Conservation (phyloP, 92 coral and sea anemone genomes). For the Porites cylindrica region DNA sequence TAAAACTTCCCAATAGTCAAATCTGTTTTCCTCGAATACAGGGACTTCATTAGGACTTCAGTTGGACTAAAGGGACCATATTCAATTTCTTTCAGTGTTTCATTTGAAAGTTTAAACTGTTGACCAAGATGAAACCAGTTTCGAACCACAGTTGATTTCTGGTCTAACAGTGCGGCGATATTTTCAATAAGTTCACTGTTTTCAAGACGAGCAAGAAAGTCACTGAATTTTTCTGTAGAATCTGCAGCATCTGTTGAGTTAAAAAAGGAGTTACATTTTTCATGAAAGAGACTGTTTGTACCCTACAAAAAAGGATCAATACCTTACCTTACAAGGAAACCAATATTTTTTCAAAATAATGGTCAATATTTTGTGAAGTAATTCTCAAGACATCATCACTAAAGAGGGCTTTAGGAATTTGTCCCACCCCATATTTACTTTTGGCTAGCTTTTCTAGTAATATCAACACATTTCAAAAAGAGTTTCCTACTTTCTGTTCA, state of each 20-base stretch:
- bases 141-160: slow-evolving; percentile 34
- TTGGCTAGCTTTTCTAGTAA: too few relatives aligned
- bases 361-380: too few relatives aligned
- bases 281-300: too few relatives aligned
- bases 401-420: too few relatives aligned
- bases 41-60: slow-evolving; percentile 46
- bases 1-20: slow-evolving; percentile 41
- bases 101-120: slow-evolving; percentile 27
- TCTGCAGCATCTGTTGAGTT: slow-evolving; percentile 44
- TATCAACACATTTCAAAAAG: too few relatives aligned
- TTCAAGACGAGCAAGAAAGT: not conserved
- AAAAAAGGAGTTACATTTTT: not conserved
- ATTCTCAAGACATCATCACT: too few relatives aligned
- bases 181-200: slow-evolving; percentile 16
- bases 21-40: slow-evolving; percentile 15
- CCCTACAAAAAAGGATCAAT: too few relatives aligned
- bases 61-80: slow-evolving; percentile 63
- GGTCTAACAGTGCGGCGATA: slow-evolving; percentile 50
- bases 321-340: too few relatives aligned
- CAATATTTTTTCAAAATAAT: too few relatives aligned
- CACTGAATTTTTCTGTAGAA: slow-evolving; percentile 12
- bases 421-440: too few relatives aligned
- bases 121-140: slow-evolving; percentile 69
- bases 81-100: slow-evolving; percentile 38
- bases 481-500: too few relatives aligned